A percentile compares a stretch with the other conserved stretches of the same genome.
These are phyloP conservation scores for Cichlasoma orientale DNA, from an alignment of 2,797 vertebrate species.

Conservation along the genomic window DNA sequence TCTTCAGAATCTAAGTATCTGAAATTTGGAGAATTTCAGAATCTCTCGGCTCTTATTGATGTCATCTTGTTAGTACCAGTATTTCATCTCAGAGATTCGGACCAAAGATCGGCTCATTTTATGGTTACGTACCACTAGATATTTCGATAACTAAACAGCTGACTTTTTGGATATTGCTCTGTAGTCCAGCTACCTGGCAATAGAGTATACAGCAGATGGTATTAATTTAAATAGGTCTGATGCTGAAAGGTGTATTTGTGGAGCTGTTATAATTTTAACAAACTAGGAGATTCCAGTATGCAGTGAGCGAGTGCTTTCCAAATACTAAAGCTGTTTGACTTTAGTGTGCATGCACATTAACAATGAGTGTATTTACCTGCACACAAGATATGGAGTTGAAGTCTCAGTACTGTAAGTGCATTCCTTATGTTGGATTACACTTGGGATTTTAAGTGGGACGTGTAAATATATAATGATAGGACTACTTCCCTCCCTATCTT, in stretches of 20 bases:
- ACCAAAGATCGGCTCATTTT: conserved; percentile 37
- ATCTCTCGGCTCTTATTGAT: background rate
- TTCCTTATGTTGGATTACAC: background rate
- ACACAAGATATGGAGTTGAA: background rate
- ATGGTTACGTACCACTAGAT: background rate
- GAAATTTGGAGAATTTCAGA: background rate
- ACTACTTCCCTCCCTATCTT: conserved; percentile 11
- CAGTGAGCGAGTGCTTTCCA: conserved; percentile 3
- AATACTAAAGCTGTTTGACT: background rate
- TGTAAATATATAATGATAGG: conserved; percentile 32
- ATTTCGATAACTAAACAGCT: background rate
- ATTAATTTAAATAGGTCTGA: conserved; percentile 16
- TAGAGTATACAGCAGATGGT: conserved; percentile 10
- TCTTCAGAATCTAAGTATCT: conserved; percentile 4
- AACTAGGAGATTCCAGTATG: conserved; percentile 18
- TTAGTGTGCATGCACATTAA: background rate
- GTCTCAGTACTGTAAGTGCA: background rate
- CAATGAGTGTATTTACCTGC: conserved; percentile 34
- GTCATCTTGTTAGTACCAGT: background rate
- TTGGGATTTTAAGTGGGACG: background rate
- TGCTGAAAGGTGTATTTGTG: conserved; percentile 6
- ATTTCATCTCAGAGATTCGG: conserved; percentile 1
- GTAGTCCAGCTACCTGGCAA: background rate
- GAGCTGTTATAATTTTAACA: background rate
- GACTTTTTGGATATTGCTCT: background rate